Percentiles rank a stretch among this genome's conserved stretches.
These are phyloP conservation scores for Apostichopus leukothele DNA, from an alignment of 53 echinoderm and acorn worm species.

Conservation along the genomic window DNA sequence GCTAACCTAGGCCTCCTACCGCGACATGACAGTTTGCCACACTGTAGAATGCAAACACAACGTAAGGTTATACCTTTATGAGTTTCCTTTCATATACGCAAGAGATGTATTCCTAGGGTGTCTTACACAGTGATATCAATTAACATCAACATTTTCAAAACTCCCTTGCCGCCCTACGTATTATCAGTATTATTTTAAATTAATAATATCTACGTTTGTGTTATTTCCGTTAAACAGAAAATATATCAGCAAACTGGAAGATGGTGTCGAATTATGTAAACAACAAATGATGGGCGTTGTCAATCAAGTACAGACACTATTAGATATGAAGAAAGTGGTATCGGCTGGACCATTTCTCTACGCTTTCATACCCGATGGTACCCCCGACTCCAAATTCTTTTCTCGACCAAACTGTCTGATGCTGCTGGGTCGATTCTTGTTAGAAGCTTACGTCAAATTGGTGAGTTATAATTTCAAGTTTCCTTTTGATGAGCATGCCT, in stretches of 20 bases:
- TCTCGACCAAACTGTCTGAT: conserved; percentile 85
- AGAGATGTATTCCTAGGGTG: too few relatives aligned
- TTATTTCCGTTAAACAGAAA: conserved; percentile 46
- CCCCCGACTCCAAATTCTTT: conserved; percentile 85
- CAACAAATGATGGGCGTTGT: conserved; percentile 82
- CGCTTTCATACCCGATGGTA: conserved; percentile 92
- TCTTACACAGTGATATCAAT: too few relatives aligned
- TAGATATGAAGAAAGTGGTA: conserved; percentile 95
- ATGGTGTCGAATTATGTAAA: conserved; percentile 79
- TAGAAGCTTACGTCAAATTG: conserved; percentile 95
- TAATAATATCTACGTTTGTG: too few relatives aligned
- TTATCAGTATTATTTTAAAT: too few relatives aligned
- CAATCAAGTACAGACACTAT: conserved; percentile 82
- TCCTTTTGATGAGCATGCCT: too few relatives aligned
- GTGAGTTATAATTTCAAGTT: conserved; percentile 49
- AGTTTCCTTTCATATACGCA: too few relatives aligned
- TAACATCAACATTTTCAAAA: too few relatives aligned
- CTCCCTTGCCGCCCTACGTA: too few relatives aligned
- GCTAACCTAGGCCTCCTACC: too few relatives aligned
- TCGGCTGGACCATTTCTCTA: conserved; percentile 97
- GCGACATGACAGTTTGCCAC: too few relatives aligned
- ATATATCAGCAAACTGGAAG: conserved; percentile 66
- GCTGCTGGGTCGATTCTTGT: conserved; percentile 82
- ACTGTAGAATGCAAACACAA: too few relatives aligned
- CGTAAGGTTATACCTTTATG: too few relatives aligned